Base-by-base conservation (phyloP, 1,140 invertebrate species). In the Linepithema humile region DNA sequence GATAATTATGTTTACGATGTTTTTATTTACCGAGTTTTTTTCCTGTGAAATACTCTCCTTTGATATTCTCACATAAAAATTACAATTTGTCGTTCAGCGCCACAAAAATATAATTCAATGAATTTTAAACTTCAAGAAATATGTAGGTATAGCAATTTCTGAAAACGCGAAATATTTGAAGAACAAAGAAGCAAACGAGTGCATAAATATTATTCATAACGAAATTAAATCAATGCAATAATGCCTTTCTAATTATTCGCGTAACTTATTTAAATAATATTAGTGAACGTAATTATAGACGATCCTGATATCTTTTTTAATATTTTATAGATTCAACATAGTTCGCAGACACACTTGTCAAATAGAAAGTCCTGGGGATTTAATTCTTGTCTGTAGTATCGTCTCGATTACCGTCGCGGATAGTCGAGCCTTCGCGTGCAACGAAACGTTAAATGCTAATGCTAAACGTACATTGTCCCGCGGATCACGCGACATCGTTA, bases 361-460 rank as follows among this genome's bases (percentile, higher is more conserved):
- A 43, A 55, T 26, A 17, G 55, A 48, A 82, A 82, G 9, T 82
- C 70, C 69, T 48, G n/a, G 12, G 69, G 55, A 48, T 60, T 75
- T 75, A 62, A 62, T 20, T 82, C 69, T 48, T 29, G 26, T 74
- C 69, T 62, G 20, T 9, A 48, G 69, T 26, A 82, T 60, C 32
- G 59, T 32, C 40, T 45, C 62, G 74, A 80, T 84, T 80, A 75
- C 43, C 45, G 43, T 26, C 26, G 26, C 26, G 45, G 35, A 72
- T 48, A 48, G 45, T 48, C 45, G 38, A 38, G 50, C 45, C 60
- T 77, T 88, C 55, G 85, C 85, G 85, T 88, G 87, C 77, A 83
- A 43, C 59, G 59, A 65, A 57, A 85, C 84, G 87, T 72, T 88
- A 85, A 88, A 88, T 77, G 77, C 75, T 83, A 88, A 85, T 77